Percentiles rank a stretch among this genome's conserved stretches.
Evolutionary conservation across 2,113 vertebrate species (phyloP).

Genomic region (Periophthalmodon schlosseri): DNA sequence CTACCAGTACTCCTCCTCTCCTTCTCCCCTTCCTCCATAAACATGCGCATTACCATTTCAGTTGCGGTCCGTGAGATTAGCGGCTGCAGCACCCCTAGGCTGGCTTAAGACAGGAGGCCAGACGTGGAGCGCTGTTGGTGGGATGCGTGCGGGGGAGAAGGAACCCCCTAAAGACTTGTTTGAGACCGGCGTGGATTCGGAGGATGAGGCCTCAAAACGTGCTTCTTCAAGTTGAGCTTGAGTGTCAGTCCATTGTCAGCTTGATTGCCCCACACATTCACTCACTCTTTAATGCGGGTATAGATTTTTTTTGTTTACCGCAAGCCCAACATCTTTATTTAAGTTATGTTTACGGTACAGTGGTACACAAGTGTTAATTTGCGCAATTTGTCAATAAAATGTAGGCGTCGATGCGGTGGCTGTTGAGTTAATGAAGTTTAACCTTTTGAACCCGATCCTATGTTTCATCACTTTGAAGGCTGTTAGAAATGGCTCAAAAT

Average conservation of each 20-base stretch:
- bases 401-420: conserved; percentile 5
- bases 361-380: background rate
- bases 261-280: conserved; percentile 36
- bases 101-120: conserved; percentile 68
- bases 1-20: conserved; percentile 30
- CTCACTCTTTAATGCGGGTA: background rate
- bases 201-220: conserved; percentile 56
- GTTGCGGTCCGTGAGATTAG: conserved; percentile 61
- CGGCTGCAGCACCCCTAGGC: conserved; percentile 66
- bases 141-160: conserved; percentile 62
- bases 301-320: background rate
- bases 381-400: conserved; percentile 7
- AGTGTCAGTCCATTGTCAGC: conserved; percentile 52
- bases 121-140: conserved; percentile 63
- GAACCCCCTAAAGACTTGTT: conserved; percentile 58
- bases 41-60: conserved; percentile 72
- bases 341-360: conserved; percentile 1
- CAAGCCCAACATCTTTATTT: conserved; percentile 1
- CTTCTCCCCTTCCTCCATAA: conserved; percentile 50
- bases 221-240: conserved; percentile 50
- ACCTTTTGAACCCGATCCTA: conserved; percentile 1
- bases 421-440: conserved; percentile 8
- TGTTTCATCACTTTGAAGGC: background rate
- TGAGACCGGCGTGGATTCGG: conserved; percentile 54
- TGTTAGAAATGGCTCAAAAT: background rate